Base-by-base conservation (phyloP, 2,113 vertebrate genomes). In the Cettia cetti region DNA sequence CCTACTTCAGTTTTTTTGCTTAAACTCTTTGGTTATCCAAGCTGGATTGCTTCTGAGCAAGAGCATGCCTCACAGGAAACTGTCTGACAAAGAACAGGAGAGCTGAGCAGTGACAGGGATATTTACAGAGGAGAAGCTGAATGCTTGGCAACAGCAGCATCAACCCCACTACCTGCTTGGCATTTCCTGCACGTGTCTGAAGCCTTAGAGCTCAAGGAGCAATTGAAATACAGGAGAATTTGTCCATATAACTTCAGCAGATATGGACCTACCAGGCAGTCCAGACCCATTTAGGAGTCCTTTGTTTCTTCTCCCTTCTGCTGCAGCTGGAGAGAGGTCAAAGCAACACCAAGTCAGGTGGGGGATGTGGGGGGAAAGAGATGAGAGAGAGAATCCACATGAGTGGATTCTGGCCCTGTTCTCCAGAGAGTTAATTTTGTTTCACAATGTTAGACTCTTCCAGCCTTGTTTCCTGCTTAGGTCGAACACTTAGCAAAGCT, bases 321-420 rank as follows among this genome's bases (percentile, higher is more conserved):
- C 87, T 77, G 82, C 63, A 90, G 66, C 49, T 74, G 68, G 63
- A 95, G 26, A 65, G 37, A 88, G 8, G 39, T 50, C 63, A 90
- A 45, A 61, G 63, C 10, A 76, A 35, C 20, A 49, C 0, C 0
- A 12, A 40, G 26, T 45, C 39, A 50, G 54, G 26, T 77, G 47
- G 9, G 3, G 28, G 6, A 15, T 1, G 0, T 18, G 9, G 26
- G 24, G 21, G 6, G 9, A 92, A 71, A 18, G 33, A 71, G 17
- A 39, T 20, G 7, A 37, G 21, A 49, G 27, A 35, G 28, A 84
- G 14, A 50, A 56, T 35, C 40, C 71, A 24, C 8, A 11, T 53
- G 15, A 49, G 2, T 52, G 15, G n/a, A n/a, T n/a, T n/a, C 52
- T 71, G 35, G 2, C 47, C 85, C 37, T 57, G 6, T 23, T 74